Base-by-base conservation (phyloP, 1,140 invertebrate species). In the Matsumurasca onukii region DNA sequence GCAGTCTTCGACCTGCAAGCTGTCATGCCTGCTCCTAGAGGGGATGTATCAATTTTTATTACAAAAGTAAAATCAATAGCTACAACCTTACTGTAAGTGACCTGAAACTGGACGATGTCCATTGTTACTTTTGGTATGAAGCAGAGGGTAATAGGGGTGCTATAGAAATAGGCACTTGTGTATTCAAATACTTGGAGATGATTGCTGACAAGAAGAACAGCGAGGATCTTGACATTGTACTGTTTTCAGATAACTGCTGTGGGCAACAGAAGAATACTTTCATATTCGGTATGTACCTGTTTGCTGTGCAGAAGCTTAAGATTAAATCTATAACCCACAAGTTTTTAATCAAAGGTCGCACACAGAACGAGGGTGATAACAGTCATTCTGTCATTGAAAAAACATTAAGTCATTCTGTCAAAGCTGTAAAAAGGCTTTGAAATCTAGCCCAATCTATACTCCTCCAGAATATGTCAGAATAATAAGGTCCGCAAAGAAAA, bases 11-110 rank as follows among this genome's bases (percentile, higher is more conserved):
- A n/a, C n/a, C n/a, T n/a, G n/a, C n/a, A n/a, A n/a, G n/a, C n/a
- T n/a, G n/a, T n/a, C n/a, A n/a, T n/a, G n/a, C n/a, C n/a, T n/a
- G 39, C n/a, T 45, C 39, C n/a, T 45, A 45, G 39, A 45, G 39
- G 39, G n/a, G 39, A 45, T 45, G 39, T 45, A n/a, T n/a, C n/a
- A n/a, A n/a, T n/a, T 45, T 45, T n/a, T 45, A n/a, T n/a, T 45
- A 45, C 39, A 45, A 45, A n/a, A 12, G 9, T n/a, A 45, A 45
- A n/a, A 9, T 45, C 9, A 45, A 45, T 45, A 45, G 39, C n/a
- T 45, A 45, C 39, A n/a, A 45, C 9, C n/a, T 45, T 9, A 45
- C 9, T 45, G 39, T 45, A 12, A 45, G 39, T n/a, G n/a, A 45
- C 39, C 9, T 45, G 39, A 9, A n/a, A 45, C 39, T 45, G 9